A percentile compares a stretch with the other conserved stretches of the same genome.
These are phyloP conservation scores for Blastobasis lacticolella DNA, from an alignment of 2,888 invertebrate genomes.

Conservation along the genomic window DNA sequence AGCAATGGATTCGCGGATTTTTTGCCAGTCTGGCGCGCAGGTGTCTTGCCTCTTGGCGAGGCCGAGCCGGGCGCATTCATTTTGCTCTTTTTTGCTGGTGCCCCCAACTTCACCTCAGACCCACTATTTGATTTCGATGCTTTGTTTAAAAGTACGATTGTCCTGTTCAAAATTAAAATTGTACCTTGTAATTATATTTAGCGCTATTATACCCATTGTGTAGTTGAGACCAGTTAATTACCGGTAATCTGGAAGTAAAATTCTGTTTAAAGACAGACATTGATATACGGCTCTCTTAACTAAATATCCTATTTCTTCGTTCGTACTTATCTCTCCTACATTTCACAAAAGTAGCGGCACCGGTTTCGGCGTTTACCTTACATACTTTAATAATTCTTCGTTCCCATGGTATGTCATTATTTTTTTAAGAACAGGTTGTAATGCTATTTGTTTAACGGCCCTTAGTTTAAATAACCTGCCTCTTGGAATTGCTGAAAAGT, in stretches of 20 bases:
- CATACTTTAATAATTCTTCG: slow-evolving; percentile 1
- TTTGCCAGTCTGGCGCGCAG: slow-evolving; percentile 61
- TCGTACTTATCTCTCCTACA: background rate
- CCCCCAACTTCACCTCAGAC: slow-evolving; percentile 39
- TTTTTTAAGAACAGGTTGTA: slow-evolving; percentile 32
- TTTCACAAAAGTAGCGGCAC: slow-evolving; percentile 3
- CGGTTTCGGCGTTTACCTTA: slow-evolving; percentile 5
- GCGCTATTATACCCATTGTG: too few species aligned
- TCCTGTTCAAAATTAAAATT: too few species aligned
- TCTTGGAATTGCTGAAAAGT: slow-evolving; percentile 29
- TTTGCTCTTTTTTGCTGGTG: slow-evolving; percentile 41
- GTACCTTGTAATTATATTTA: too few species aligned
- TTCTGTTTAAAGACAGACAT: too few species aligned
- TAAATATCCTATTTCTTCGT: too few species aligned
- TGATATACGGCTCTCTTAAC: too few species aligned
- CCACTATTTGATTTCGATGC: slow-evolving; percentile 44
- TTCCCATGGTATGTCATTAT: slow-evolving; percentile 29
- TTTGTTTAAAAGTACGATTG: slow-evolving; percentile 19
- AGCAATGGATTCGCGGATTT: slow-evolving; percentile 33
- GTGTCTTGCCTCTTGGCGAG: slow-evolving; percentile 39
- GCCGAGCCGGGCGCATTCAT: slow-evolving; percentile 21
- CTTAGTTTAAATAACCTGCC: slow-evolving; percentile 23
- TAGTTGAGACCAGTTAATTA: too few species aligned
- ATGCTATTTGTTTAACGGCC: slow-evolving; percentile 37
- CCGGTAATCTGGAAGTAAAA: too few species aligned